Conservation (phyloP, 2,797 vertebrate genomes). For the Nyctalus aviator region DNA sequence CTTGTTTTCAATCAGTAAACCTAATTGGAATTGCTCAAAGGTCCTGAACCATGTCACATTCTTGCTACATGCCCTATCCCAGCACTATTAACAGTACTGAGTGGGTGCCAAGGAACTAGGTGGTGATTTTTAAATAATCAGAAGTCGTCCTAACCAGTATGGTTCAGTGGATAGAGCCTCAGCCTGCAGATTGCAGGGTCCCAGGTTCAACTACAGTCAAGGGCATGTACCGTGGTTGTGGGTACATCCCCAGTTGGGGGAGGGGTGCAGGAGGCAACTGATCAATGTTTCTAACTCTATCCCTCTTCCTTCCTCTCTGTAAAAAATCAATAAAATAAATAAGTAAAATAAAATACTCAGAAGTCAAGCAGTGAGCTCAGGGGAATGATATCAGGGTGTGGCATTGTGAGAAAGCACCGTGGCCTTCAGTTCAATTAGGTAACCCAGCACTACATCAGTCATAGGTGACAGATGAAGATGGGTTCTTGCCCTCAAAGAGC, state of each 20-base stretch:
- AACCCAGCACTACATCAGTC: background rate
- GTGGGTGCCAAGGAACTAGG: background rate
- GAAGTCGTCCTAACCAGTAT: no score
- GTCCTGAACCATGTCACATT: background rate
- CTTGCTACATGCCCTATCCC: background rate
- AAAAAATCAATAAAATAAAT: no score
- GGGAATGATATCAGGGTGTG: background rate
- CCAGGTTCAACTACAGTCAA: no score
- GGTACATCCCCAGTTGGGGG: no score
- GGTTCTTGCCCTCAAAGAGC: background rate
- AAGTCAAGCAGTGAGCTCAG: conserved; percentile 47
- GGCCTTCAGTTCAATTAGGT: conserved; percentile 19
- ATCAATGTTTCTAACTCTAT: no score
- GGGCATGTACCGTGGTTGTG: no score
- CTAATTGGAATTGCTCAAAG: conserved; percentile 37
- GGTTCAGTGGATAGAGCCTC: no score
- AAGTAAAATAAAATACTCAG: conserved; percentile 14
- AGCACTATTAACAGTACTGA: background rate
- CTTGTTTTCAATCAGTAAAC: conserved; percentile 24
- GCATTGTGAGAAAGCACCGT: background rate
- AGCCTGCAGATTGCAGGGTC: no score
- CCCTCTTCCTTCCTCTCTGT: no score
- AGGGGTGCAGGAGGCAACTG: no score
- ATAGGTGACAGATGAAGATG: background rate
- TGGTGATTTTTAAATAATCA: conserved; percentile 51